Conservation (phyloP, 2,797 vertebrate genomes). For the Simalia tracyae region DNA sequence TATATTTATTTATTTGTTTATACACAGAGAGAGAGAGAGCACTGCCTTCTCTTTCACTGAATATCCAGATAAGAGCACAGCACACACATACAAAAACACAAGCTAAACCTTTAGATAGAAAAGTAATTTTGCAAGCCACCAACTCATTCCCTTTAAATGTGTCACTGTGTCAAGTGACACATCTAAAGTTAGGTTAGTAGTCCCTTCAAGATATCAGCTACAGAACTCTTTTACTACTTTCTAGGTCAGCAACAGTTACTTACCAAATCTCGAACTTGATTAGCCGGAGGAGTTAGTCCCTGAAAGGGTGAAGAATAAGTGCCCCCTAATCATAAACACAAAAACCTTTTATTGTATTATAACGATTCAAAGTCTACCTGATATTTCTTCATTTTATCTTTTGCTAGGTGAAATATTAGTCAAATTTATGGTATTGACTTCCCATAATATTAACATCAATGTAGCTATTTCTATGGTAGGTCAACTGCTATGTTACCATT, state of each 20-base stretch:
- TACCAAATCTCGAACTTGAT: neutral
- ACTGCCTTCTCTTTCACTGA: too few relatives aligned
- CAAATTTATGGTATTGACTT: neutral
- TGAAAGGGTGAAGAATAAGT: neutral
- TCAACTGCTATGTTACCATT: neutral
- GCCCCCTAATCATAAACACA: neutral
- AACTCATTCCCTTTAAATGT: too few relatives aligned
- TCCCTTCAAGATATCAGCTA: neutral
- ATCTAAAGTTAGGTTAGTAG: neutral
- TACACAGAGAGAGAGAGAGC: too few relatives aligned
- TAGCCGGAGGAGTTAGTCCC: neutral
- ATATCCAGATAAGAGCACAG: too few relatives aligned
- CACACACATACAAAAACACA: too few relatives aligned
- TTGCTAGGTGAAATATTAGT: neutral
- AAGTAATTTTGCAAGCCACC: too few relatives aligned
- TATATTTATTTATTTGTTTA: too few relatives aligned
- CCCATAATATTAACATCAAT: neutral
- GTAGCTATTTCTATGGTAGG: neutral
- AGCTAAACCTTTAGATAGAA: too few relatives aligned
- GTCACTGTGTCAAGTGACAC: too few relatives aligned
- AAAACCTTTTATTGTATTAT: constrained; percentile 9
- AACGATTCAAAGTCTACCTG: neutral
- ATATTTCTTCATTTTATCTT: constrained; percentile 1
- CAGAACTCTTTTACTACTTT: neutral
- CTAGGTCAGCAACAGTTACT: neutral